Evolutionary conservation across 2,113 vertebrate genomes (phyloP).

Genomic region (Platichthys flesus): DNA sequence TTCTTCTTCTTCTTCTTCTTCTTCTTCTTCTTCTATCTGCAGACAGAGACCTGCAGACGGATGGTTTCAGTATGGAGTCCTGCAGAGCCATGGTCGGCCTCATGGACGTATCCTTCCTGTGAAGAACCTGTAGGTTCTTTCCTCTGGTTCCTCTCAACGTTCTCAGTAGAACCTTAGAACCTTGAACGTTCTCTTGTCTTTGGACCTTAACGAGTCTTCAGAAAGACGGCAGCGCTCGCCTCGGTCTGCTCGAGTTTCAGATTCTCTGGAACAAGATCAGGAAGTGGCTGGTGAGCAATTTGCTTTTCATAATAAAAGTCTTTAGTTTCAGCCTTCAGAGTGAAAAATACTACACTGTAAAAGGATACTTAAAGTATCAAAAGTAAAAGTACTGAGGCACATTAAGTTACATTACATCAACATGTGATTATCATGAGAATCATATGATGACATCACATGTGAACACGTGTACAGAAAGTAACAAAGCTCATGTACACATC

Average conservation of each 20-base stretch:
- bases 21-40: constrained; percentile 3
- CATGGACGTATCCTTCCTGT: constrained; percentile 91
- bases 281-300: constrained; percentile 88
- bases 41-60: constrained; percentile 84
- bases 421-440: too few relatives aligned
- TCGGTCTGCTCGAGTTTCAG: constrained; percentile 90
- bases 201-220: constrained; percentile 82
- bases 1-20: constrained; percentile 10
- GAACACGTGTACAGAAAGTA: too few relatives aligned
- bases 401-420: neutral
- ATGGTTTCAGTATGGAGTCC: constrained; percentile 87
- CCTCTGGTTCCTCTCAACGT: neutral
- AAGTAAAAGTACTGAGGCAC: neutral
- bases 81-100: constrained; percentile 89
- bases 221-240: constrained; percentile 90
- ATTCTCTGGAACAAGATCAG: constrained; percentile 94
- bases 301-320: neutral
- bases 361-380: too few relatives aligned
- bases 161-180: neutral
- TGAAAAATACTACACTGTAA: too few relatives aligned
- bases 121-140: neutral
- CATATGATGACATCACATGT: too few relatives aligned
- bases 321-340: neutral
- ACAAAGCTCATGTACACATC: too few relatives aligned
- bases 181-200: neutral